Conservation (phyloP, 2,113 vertebrate species). For the Ia io region DNA sequence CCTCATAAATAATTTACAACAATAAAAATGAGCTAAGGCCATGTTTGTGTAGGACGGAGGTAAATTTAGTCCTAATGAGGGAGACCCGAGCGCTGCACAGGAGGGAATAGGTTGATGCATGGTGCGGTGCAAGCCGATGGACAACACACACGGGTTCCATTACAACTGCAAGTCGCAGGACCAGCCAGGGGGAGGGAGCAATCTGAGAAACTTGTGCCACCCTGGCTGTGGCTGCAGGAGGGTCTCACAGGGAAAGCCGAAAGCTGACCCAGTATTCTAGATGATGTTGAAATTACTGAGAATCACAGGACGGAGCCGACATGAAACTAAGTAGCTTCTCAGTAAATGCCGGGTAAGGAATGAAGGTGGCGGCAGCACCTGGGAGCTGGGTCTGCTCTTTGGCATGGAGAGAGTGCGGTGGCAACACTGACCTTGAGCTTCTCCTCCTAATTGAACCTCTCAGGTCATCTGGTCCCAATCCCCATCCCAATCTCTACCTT, state of each 20-base stretch:
- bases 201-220: neutral
- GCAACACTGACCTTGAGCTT: neutral
- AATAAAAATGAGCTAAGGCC: constrained; percentile 77
- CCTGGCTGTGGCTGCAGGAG: neutral
- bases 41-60: constrained; percentile 72
- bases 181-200: neutral
- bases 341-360: neutral
- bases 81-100: constrained; percentile 30
- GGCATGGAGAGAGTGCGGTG: no score
- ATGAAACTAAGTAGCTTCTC: neutral
- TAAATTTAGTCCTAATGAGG: constrained; percentile 77
- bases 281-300: neutral
- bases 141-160: constrained; percentile 44
- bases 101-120: constrained; percentile 64
- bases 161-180: neutral
- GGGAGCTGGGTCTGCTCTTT: neutral
- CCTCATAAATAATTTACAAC: constrained; percentile 76
- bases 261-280: neutral
- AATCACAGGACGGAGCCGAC: neutral
- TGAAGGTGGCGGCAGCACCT: neutral
- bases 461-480: neutral
- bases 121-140: neutral
- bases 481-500: neutral
- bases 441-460: neutral
- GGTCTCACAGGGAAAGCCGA: neutral